Percentiles rank a stretch among this genome's conserved stretches.
Evolutionary conservation across 2,888 invertebrate genomes (phyloP).

Genomic region (Spodoptera exigua): DNA sequence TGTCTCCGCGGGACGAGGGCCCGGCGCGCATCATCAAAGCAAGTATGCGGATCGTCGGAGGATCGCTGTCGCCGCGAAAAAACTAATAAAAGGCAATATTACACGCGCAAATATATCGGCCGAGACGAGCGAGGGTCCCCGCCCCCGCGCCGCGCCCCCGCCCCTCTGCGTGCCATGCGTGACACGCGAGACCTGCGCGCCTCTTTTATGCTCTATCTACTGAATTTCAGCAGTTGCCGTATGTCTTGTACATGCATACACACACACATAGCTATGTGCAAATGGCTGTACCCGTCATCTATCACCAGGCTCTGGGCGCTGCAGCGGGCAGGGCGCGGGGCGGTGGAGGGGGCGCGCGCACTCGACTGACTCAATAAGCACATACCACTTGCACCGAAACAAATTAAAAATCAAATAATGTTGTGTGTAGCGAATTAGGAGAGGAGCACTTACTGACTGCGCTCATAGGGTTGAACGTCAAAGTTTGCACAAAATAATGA

Average conservation of each 20-base stretch:
- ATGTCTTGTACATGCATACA: not conserved
- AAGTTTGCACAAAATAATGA: not conserved
- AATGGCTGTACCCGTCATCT: not conserved
- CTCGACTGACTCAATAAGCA: conserved; percentile 79
- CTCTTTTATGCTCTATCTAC: conserved; percentile 42
- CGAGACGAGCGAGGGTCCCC: conserved; percentile 47
- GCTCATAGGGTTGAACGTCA: conserved; percentile 39
- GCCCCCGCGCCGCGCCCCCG: conserved; percentile 7
- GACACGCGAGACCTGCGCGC: conserved; percentile 25
- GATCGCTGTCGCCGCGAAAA: conserved; percentile 80
- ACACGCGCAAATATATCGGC: conserved; percentile 74
- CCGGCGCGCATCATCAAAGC: conserved; percentile 69
- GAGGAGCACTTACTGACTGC: conserved; percentile 23
- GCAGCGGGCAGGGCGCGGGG: conserved; percentile 12
- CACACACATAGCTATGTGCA: not conserved
- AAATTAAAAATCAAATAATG: conserved; percentile 89
- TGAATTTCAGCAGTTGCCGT: conserved; percentile 24
- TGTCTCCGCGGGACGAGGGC: conserved; percentile 51
- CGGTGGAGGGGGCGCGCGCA: conserved; percentile 39
- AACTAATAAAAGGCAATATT: conserved; percentile 86
- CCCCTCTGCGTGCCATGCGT: conserved; percentile 28
- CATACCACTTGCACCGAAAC: conserved; percentile 80
- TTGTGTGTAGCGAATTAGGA: conserved; percentile 81
- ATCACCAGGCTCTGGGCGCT: too few relatives aligned
- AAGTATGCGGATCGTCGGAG: conserved; percentile 69